A percentile compares a stretch with the other conserved stretches of the same genome.
phyloP scores from a whole-genome alignment of 2,888 invertebrate genomes.

The Eudasyphora cyanicolor region DNA sequence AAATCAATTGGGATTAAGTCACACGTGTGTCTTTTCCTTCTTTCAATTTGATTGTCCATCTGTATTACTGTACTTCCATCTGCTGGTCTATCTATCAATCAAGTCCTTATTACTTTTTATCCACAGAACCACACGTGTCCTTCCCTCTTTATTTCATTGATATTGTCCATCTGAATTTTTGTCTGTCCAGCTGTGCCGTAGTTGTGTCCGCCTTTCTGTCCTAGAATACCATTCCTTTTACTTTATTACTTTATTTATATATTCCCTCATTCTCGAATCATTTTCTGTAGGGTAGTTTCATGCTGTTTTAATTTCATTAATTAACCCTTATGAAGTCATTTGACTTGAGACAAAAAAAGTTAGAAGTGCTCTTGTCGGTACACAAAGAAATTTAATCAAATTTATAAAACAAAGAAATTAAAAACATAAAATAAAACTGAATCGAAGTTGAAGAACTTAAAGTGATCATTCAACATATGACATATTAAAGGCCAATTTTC shows the following conservation, averaged over 20 bases:
- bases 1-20: no score
- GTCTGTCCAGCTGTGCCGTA: not conserved
- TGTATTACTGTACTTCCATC: no score
- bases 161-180: not conserved
- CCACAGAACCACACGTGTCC: no score
- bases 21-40: no score
- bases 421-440: no score
- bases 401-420: not conserved
- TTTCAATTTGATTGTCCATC: no score
- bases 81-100: no score
- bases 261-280: not conserved
- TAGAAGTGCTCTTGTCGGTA: not conserved
- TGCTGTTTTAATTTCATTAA: slow-evolving; percentile 34
- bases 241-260: no score
- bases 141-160: not conserved
- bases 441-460: not conserved
- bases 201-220: not conserved
- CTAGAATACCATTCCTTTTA: not conserved
- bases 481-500: not conserved
- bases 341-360: slow-evolving; percentile 12
- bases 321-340: slow-evolving; percentile 31
- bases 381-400: not conserved
- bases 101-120: no score
- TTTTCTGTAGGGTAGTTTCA: slow-evolving; percentile 36
- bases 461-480: not conserved